Conservation (phyloP, 2,888 invertebrate species). For the Apamea crenata region DNA sequence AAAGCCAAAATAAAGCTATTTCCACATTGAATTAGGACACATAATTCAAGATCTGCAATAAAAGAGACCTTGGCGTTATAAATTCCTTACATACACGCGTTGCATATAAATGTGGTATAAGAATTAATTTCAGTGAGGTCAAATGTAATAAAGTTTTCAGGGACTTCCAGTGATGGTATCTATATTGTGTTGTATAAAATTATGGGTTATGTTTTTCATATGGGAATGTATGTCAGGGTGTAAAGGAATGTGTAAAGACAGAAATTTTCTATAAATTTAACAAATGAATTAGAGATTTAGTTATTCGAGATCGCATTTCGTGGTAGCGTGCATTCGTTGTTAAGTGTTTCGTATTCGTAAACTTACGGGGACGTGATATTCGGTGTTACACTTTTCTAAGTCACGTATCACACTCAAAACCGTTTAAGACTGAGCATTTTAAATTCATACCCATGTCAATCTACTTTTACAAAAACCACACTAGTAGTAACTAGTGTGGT, state of each 20-base stretch:
- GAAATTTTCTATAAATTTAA: neutral
- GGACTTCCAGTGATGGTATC: constrained; percentile 27
- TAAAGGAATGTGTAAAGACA: neutral
- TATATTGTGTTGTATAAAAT: constrained; percentile 3
- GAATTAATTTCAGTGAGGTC: constrained; percentile 57
- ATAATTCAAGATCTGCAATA: constrained; percentile 39
- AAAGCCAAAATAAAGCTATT: neutral
- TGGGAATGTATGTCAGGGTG: neutral
- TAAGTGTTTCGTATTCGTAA: too few species aligned
- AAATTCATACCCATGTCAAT: neutral
- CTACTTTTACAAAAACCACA: neutral
- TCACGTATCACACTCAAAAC: too few species aligned
- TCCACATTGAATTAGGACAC: neutral
- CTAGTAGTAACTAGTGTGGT: too few species aligned
- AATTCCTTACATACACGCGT: constrained; percentile 38
- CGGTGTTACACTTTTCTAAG: too few species aligned
- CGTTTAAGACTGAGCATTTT: neutral
- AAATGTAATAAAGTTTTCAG: constrained; percentile 52
- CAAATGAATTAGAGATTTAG: too few species aligned
- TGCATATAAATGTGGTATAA: constrained; percentile 54
- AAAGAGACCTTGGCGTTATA: constrained; percentile 47
- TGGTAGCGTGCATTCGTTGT: too few species aligned
- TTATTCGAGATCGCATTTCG: too few species aligned
- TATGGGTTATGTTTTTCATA: neutral
- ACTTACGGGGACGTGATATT: too few species aligned